Percentiles rank a stretch among this genome's conserved stretches.
phyloP scores from a whole-genome alignment of 2,888 invertebrate species.

The Syrista parreyssii region DNA sequence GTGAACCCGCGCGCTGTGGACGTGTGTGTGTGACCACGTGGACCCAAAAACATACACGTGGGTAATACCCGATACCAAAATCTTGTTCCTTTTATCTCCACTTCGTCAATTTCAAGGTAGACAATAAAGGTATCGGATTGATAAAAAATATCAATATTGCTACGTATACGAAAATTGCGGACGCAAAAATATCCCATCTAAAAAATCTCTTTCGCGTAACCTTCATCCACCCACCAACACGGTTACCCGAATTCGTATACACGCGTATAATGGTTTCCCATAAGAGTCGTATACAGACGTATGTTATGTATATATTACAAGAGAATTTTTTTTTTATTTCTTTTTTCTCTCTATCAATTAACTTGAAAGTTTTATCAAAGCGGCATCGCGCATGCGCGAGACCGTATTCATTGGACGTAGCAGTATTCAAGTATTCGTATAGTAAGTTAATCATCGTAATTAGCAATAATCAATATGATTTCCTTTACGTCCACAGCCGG shows the following conservation, averaged over 20 bases:
- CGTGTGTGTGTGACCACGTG: background rate
- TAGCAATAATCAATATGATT: background rate
- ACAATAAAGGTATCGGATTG: background rate
- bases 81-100: slow-evolving; percentile 21
- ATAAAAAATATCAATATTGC: background rate
- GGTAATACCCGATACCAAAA: background rate
- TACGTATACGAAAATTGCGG: slow-evolving; percentile 6
- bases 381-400: background rate
- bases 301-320: slow-evolving; percentile 26
- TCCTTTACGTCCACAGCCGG: slow-evolving; percentile 29
- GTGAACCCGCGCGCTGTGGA: slow-evolving; percentile 1
- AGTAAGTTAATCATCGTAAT: background rate
- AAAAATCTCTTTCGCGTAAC: background rate
- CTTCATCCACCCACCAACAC: background rate
- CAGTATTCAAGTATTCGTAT: background rate
- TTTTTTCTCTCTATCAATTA: slow-evolving; percentile 7
- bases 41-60: background rate
- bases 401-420: slow-evolving; percentile 3
- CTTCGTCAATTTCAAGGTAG: slow-evolving; percentile 1
- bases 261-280: slow-evolving; percentile 29
- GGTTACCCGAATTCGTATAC: slow-evolving; percentile 42
- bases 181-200: slow-evolving; percentile 5
- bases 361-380: background rate
- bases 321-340: slow-evolving; percentile 10
- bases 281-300: slow-evolving; percentile 49